Percentiles rank a stretch among this genome's conserved stretches.
These are phyloP conservation scores for Zosterops borbonicus DNA, from an alignment of 2,113 vertebrate genomes.

Conservation along the genomic window DNA sequence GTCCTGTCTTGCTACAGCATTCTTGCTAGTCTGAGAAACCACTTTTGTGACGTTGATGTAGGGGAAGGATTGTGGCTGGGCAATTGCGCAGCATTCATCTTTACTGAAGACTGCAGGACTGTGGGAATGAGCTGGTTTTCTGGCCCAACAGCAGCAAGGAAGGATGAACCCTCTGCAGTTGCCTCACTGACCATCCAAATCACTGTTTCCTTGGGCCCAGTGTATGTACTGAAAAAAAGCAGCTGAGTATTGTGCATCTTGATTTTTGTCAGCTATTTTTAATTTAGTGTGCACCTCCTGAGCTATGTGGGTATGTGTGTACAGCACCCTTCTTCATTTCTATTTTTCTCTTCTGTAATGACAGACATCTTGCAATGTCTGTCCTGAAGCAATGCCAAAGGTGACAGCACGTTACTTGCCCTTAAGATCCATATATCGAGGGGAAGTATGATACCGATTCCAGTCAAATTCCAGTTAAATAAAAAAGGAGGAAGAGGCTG, in stretches of 20 bases:
- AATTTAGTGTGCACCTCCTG: not conserved
- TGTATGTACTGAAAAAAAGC: not conserved
- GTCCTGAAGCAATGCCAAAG: not conserved
- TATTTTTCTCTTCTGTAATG: not conserved
- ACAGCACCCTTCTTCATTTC: not conserved
- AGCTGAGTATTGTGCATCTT: not conserved
- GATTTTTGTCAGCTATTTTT: not conserved
- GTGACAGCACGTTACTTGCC: not conserved
- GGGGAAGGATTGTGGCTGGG: not conserved
- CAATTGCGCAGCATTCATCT: not conserved
- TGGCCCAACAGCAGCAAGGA: not conserved
- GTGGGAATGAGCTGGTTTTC: not conserved
- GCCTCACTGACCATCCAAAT: not conserved
- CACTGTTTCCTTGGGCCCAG: not conserved
- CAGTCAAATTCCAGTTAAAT: not conserved
- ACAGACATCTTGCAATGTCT: not conserved
- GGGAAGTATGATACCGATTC: not conserved
- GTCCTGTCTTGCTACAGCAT: not conserved
- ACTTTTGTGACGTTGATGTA: not conserved
- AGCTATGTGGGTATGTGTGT: not conserved
- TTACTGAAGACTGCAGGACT: not conserved
- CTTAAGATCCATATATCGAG: fast-evolving
- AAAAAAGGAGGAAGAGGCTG: not conserved
- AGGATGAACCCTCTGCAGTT: not conserved
- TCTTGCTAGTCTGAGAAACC: not conserved